Evolutionary conservation across 2,113 vertebrate species (phyloP).

Genomic region (Phoenicopterus ruber): DNA sequence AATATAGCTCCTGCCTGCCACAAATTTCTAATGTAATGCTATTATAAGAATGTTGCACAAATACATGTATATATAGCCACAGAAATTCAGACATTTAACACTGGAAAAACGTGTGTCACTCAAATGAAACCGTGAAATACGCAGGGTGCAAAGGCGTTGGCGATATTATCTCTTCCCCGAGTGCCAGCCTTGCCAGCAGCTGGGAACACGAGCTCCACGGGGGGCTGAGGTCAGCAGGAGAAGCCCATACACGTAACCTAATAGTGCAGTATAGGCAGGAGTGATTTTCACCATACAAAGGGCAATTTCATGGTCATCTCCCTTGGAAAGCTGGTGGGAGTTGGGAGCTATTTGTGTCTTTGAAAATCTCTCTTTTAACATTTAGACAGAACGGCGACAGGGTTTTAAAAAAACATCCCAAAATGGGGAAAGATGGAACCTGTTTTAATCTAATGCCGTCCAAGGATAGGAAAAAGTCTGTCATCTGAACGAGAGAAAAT

Average conservation of each 20-base stretch:
- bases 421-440: not conserved
- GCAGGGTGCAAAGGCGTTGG: not conserved
- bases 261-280: not conserved
- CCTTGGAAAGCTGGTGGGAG: not conserved
- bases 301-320: constrained; percentile 33
- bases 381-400: not conserved
- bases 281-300: constrained; percentile 20
- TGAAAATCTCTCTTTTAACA: not conserved
- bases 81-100: not conserved
- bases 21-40: not conserved
- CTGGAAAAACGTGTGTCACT: not conserved
- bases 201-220: not conserved
- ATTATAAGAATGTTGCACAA: not conserved
- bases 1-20: not conserved
- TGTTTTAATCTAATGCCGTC: not conserved
- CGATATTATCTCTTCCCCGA: not conserved
- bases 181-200: constrained; percentile 16
- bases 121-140: not conserved
- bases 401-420: not conserved
- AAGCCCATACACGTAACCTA: not conserved
- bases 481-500: not conserved
- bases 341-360: not conserved
- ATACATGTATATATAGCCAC: not conserved
- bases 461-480: not conserved
- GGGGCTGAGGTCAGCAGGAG: constrained; percentile 18